These are phyloP conservation scores for Danio tinwini DNA, from an alignment of 2,797 vertebrate species.

Conservation along the genomic window DNA sequence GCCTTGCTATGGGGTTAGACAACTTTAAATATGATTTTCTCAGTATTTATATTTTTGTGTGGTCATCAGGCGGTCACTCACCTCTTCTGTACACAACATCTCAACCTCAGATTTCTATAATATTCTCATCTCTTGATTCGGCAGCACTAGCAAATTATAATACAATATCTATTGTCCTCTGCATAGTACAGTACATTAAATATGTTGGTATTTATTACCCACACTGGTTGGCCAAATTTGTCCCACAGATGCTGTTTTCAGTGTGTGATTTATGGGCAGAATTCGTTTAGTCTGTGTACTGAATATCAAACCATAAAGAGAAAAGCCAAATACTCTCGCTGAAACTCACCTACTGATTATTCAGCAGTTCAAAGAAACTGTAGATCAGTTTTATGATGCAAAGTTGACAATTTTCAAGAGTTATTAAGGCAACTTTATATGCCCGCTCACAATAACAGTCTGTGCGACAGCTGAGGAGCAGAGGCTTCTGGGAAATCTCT, in stretches of 20 bases:
- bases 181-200: background rate
- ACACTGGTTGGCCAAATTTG: background rate
- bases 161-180: background rate
- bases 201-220: background rate
- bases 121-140: background rate
- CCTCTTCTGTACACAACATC: background rate
- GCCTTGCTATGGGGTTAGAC: no score
- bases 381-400: constrained; percentile 35
- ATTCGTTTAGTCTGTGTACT: background rate
- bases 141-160: background rate
- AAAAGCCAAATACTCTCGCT: constrained; percentile 13
- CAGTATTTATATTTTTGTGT: no score
- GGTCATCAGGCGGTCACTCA: background rate
- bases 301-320: constrained; percentile 12
- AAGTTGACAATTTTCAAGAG: constrained; percentile 14
- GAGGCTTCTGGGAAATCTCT: constrained; percentile 53
- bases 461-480: constrained; percentile 46
- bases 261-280: background rate
- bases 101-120: background rate
- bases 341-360: constrained; percentile 2
- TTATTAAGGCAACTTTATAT: constrained; percentile 41
- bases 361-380: constrained; percentile 38
- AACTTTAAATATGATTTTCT: no score
- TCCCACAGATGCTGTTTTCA: background rate
- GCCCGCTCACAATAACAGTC: constrained; percentile 14